Evolutionary conservation across 2,888 invertebrate species (phyloP).

Genomic region (Charanyca ferruginea): DNA sequence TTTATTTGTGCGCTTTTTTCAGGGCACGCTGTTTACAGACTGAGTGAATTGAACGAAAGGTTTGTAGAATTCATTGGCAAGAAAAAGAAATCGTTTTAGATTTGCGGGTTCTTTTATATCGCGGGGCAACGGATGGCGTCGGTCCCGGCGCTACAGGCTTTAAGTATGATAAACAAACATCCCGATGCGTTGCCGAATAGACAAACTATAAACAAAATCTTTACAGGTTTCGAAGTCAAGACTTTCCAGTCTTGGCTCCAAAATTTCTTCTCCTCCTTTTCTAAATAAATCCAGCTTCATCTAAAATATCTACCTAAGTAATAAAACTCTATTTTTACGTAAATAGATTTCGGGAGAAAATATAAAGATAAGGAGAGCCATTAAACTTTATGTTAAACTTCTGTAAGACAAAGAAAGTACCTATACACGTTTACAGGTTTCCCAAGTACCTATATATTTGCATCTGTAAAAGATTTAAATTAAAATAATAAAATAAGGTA

Average conservation of each 20-base stretch:
- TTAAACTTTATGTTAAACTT: neutral
- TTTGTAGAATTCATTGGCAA: too few relatives aligned
- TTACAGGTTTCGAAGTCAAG: neutral
- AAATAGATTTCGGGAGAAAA: neutral
- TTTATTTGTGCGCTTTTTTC: too few relatives aligned
- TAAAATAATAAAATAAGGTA: neutral
- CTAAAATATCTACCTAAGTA: neutral
- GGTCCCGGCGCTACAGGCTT: too few relatives aligned
- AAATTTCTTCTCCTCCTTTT: neutral
- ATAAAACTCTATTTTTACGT: neutral
- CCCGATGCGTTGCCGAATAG: neutral
- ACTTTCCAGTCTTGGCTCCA: too few relatives aligned
- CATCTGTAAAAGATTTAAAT: neutral
- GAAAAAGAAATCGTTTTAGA: too few relatives aligned
- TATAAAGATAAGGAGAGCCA: neutral
- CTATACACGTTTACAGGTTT: too few relatives aligned
- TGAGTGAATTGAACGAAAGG: too few relatives aligned
- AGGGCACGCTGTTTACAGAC: too few relatives aligned
- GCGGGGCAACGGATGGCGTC: too few relatives aligned
- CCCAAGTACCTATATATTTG: neutral
- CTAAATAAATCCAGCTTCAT: neutral
- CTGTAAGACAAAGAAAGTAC: neutral
- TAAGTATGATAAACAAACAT: neutral
- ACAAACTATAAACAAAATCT: too few relatives aligned
- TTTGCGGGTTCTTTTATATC: too few relatives aligned